These are phyloP conservation scores for Cryptomyrus ogoouensis DNA, from an alignment of 2,113 vertebrate genomes.

Conservation along the genomic window DNA sequence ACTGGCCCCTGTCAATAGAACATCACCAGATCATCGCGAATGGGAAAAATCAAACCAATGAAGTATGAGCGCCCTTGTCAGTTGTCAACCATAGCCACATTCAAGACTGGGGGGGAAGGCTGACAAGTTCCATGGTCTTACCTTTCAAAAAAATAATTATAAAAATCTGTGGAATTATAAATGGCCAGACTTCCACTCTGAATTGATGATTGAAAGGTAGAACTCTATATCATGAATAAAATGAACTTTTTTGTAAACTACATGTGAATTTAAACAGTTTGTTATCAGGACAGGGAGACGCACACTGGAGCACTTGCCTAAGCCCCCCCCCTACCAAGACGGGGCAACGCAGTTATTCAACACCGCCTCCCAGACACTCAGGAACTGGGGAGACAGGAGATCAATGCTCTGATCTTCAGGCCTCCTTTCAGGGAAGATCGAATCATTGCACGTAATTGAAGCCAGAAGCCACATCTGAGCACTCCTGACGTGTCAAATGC, in stretches of 20 bases:
- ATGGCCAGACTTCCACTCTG: neutral
- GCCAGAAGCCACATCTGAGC: constrained; percentile 54
- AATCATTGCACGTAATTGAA: constrained; percentile 63
- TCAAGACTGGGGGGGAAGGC: neutral
- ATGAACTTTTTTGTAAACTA: neutral
- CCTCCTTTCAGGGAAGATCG: constrained; percentile 55
- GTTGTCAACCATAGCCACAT: neutral
- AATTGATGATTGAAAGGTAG: neutral
- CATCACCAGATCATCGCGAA: neutral
- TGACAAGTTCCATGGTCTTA: neutral
- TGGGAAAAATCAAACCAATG: neutral
- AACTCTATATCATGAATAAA: neutral
- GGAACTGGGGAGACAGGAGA: constrained; percentile 37
- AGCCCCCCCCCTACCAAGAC: constrained; percentile 28
- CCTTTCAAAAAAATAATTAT: neutral
- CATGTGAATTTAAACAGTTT: neutral
- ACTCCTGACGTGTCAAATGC: constrained; percentile 56
- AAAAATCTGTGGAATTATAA: neutral
- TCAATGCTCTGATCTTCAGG: constrained; percentile 45
- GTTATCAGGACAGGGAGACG: neutral
- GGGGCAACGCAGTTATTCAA: constrained; percentile 53
- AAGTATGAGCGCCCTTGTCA: neutral
- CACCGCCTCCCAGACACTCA: constrained; percentile 50
- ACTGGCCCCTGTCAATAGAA: neutral
- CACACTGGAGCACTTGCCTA: neutral